Conservation (phyloP, 35 echinoderm and acorn worm genomes). For the Heliocidaris erythrogramma region DNA sequence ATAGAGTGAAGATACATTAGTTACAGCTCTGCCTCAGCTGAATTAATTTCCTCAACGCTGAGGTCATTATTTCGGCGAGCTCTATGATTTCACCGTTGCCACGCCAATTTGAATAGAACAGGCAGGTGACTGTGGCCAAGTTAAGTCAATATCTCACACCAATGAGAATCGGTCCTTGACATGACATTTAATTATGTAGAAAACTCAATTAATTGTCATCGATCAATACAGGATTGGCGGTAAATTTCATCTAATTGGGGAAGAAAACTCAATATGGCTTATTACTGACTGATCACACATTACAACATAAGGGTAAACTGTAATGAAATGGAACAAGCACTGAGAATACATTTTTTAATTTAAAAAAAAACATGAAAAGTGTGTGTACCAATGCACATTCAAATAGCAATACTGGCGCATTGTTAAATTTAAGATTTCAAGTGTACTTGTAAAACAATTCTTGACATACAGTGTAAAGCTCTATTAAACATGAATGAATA, state of each 20-base stretch:
- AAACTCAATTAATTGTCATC: slow-evolving; percentile 5
- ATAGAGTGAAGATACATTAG: background rate
- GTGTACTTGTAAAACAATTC: too few relatives aligned
- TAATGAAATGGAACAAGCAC: background rate
- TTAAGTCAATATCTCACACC: slow-evolving; percentile 7
- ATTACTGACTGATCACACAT: background rate
- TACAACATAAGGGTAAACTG: background rate
- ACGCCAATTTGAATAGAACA: background rate
- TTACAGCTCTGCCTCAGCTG: background rate
- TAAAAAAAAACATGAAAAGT: background rate
- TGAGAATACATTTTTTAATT: background rate
- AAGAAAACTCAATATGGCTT: background rate
- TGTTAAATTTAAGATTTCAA: too few relatives aligned
- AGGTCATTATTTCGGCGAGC: background rate
- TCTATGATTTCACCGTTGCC: background rate
- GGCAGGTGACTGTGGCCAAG: background rate
- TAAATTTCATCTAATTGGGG: background rate
- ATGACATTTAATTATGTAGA: background rate
- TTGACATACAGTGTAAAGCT: too few relatives aligned
- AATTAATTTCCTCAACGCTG: background rate
- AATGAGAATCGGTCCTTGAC: background rate
- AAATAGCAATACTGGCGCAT: too few relatives aligned
- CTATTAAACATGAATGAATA: too few relatives aligned
- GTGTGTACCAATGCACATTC: background rate
- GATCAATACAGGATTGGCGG: background rate